Evolutionary conservation across 1,140 invertebrate genomes (phyloP), one percentile per base, ranked within the genome.

Genomic region (Solen grandis): DNA sequence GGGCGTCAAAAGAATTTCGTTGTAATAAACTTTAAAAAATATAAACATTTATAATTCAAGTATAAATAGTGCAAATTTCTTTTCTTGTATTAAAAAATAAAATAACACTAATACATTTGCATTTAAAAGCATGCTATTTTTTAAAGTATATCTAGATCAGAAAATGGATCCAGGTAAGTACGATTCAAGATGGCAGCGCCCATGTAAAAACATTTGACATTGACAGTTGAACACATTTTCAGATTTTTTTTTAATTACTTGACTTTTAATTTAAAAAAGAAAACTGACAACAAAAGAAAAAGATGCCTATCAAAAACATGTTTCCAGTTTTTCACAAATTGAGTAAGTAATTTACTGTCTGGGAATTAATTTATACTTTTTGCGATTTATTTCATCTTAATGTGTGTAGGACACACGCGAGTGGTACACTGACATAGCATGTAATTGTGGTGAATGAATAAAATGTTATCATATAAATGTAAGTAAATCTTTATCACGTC

Each of bases 181-280:
- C 75, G 46, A 78, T 76, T 54, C 55, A 78, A 78, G 57, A 80
- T 73, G 69, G 77, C 69, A 3, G 77, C 77, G 66, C 77, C 77
- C 69, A 72, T 80, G 66, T 14, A 5, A 50, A 35, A 46, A 22
- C 29, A 36, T 72, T 72, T 73, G 66, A 72, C 69, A 72, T 73
- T 80, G 54, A 80, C 8, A 46, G n/a, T n/a, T n/a, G n/a, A n/a
- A n/a, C n/a, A n/a, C n/a, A n/a, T n/a, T n/a, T n/a, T n/a, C n/a
- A n/a, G n/a, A n/a, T n/a, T n/a, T n/a, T n/a, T n/a, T n/a, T n/a
- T n/a, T n/a, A n/a, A n/a, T n/a, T 36, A 60, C 2, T 19, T 22
- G 22, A 27, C 38, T 33, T 69, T 60, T 31, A 19, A 38, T 35
- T 19, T 27, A 31, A 33, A 8, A 36, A 38, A 35, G n/a, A 2